These are phyloP conservation scores for Phalloptychus januarius DNA, from an alignment of 2,797 vertebrate species.

Conservation along the genomic window DNA sequence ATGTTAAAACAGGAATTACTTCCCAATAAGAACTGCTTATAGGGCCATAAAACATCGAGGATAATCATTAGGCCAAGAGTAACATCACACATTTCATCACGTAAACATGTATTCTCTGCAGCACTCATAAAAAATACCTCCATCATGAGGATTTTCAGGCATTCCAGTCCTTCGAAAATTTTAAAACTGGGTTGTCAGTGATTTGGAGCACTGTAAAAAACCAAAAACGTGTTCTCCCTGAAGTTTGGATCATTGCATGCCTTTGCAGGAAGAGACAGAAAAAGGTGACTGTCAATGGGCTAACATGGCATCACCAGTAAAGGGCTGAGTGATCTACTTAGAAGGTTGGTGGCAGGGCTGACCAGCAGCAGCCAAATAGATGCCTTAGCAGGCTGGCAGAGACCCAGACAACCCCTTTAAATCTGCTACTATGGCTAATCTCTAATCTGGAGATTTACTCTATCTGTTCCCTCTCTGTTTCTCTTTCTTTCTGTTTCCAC, in stretches of 20 bases:
- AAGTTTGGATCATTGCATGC: conserved; percentile 52
- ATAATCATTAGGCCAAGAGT: conserved; percentile 70
- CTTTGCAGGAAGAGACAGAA: conserved; percentile 37
- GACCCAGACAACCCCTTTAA: conserved; percentile 78
- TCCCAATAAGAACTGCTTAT: conserved; percentile 77
- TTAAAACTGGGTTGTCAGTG: conserved; percentile 45
- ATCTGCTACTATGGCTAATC: conserved; percentile 82
- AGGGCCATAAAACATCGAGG: conserved; percentile 73
- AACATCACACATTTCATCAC: conserved; percentile 58
- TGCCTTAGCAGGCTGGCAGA: conserved; percentile 76
- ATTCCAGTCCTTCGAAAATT: conserved; percentile 34
- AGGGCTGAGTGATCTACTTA: conserved; percentile 78
- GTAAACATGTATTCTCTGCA: conserved; percentile 50
- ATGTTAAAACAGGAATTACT: conserved; percentile 78
- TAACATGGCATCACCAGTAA: conserved; percentile 50
- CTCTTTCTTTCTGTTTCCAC: conserved; percentile 66
- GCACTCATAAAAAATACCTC: conserved; percentile 51
- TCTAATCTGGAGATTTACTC: conserved; percentile 87
- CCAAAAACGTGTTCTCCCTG: conserved; percentile 34
- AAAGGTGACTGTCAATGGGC: conserved; percentile 31
- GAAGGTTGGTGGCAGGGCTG: conserved; percentile 65
- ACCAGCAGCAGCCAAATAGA: conserved; percentile 81
- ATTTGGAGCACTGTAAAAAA: conserved; percentile 28
- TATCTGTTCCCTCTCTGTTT: conserved; percentile 70
- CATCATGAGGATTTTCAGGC: conserved; percentile 16